Evolutionary conservation across 2,888 invertebrate species (phyloP).

Genomic region (Alloscopus bannaensis): DNA sequence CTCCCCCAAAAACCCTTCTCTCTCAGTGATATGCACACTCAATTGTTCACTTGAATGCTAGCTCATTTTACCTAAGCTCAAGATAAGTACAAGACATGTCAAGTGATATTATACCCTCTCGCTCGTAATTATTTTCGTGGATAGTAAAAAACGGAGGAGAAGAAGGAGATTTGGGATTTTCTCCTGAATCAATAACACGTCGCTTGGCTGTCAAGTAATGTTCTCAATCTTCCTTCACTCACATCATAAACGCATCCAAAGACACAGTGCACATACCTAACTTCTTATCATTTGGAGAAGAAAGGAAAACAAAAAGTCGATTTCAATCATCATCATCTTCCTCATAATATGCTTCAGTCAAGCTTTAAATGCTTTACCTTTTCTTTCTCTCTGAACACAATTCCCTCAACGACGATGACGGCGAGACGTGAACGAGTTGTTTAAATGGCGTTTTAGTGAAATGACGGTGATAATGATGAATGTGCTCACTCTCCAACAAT

Average conservation of each 20-base stretch:
- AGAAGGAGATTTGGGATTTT: conserved; percentile 22
- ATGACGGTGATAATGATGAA: not conserved
- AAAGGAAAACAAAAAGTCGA: conserved; percentile 32
- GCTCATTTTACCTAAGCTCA: conserved; percentile 48
- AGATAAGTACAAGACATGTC: conserved; percentile 59
- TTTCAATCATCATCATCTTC: conserved; percentile 36
- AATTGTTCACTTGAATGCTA: conserved; percentile 56
- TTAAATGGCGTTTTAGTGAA: too few species aligned
- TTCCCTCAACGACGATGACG: too few species aligned
- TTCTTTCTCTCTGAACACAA: not conserved
- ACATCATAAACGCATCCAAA: not conserved
- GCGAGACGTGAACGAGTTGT: too few species aligned
- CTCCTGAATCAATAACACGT: conserved; percentile 61
- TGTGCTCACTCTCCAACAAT: not conserved
- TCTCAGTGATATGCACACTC: not conserved
- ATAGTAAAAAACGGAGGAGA: conserved; percentile 16
- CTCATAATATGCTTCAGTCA: conserved; percentile 24
- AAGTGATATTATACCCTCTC: conserved; percentile 60
- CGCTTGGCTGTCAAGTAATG: conserved; percentile 58
- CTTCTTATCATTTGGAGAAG: conserved; percentile 32
- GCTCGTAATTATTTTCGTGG: conserved; percentile 51
- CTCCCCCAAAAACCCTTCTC: not conserved
- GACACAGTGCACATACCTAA: conserved; percentile 8
- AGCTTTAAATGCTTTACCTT: too few species aligned
- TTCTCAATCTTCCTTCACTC: conserved; percentile 28